Base-by-base conservation (phyloP, 2,888 invertebrate genomes). In the Nematopogon swammerdamellus region DNA sequence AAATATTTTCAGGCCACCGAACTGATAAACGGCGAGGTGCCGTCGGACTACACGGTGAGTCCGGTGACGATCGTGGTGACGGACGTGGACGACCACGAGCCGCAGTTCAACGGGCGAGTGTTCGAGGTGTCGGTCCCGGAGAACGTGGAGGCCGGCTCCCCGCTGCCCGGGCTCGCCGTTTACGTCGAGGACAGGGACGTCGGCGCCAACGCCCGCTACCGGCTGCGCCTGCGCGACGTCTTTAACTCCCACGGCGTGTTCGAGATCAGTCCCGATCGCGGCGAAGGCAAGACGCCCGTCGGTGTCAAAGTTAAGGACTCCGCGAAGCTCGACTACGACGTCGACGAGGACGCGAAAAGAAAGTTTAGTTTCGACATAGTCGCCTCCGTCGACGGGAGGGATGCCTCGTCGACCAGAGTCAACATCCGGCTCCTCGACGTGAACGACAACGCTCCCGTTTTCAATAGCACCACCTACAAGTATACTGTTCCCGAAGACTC, bases 371-470 rank as follows among this genome's bases (percentile, higher is more conserved):
- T 91, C 55, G 85, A 88, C 58, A 82, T 91, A 16, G 79, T 87
- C 1, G 85, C 87, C 0, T 75, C 79, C 1, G 80, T 84, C 0
- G 67, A 77, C 45, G 81, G 71, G 1, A 59, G 68, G 59, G 82
- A 87, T 65, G 71, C 83, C 47, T 82, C 88, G 6, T 76, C 76
- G 43, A 76, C 86, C 0, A 74, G 82, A 56, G 81, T 89, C 0
- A 84, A 84, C 49, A 82, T 87, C 1, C 83, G 85, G 54, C 66
- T 92, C 1, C 60, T 85, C 25, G 93, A 93, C 64, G 86, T 87
- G 47, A 93, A 93, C 60, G 93, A 93, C 58, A 92, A 92, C 58
- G 70, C 85, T 0, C 92, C 92, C 0, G 66, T 84, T 36, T 92
- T 91, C 59, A 75, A 82, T 8, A 72, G 83, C 51, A 63, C 80